Percentiles rank a stretch among this genome's conserved stretches.
Conservation (phyloP, 2,113 vertebrate species). For the Solea solea region DNA sequence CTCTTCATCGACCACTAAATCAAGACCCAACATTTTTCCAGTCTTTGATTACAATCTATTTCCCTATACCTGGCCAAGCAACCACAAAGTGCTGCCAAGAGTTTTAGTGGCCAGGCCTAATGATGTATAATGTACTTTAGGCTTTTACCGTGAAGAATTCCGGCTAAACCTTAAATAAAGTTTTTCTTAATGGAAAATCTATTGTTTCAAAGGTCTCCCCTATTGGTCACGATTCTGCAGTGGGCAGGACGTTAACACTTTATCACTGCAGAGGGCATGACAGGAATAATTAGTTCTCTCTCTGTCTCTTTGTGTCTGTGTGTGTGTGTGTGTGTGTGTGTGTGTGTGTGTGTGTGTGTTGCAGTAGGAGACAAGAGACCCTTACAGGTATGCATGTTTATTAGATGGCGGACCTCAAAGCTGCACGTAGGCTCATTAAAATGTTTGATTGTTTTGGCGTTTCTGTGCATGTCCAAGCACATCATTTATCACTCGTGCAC, state of each 20-base stretch:
- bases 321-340: slow-evolving; percentile 20
- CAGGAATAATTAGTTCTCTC: slow-evolving; percentile 38
- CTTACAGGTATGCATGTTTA: slow-evolving; percentile 57
- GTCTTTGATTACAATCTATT: slow-evolving; percentile 34
- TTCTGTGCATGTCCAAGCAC: slow-evolving; percentile 34
- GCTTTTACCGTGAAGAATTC: slow-evolving; percentile 19
- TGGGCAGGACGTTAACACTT: slow-evolving; percentile 47
- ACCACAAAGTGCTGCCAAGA: slow-evolving; percentile 34
- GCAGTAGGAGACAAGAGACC: slow-evolving; percentile 25
- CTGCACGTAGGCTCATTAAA: slow-evolving; percentile 58
- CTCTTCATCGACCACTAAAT: slow-evolving; percentile 43
- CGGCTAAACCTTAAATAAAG: slow-evolving; percentile 54
- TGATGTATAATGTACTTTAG: slow-evolving; percentile 63
- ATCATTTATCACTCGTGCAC: slow-evolving; percentile 44
- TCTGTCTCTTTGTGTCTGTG: slow-evolving; percentile 18
- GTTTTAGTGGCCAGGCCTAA: slow-evolving; percentile 26
- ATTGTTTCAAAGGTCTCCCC: slow-evolving; percentile 62
- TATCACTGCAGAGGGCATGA: slow-evolving; percentile 36
- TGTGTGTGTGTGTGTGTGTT: slow-evolving; percentile 16
- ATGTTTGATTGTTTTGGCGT: slow-evolving; percentile 55
- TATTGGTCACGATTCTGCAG: slow-evolving; percentile 25
- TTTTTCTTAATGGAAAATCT: slow-evolving; percentile 64
- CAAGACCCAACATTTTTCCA: slow-evolving; percentile 46
- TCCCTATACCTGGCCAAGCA: slow-evolving; percentile 23
- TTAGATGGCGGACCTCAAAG: slow-evolving; percentile 53